Percentiles rank a stretch among this genome's conserved stretches.
Conservation (phyloP, 2,113 vertebrate species). For the Herpailurus yagouaroundi region DNA sequence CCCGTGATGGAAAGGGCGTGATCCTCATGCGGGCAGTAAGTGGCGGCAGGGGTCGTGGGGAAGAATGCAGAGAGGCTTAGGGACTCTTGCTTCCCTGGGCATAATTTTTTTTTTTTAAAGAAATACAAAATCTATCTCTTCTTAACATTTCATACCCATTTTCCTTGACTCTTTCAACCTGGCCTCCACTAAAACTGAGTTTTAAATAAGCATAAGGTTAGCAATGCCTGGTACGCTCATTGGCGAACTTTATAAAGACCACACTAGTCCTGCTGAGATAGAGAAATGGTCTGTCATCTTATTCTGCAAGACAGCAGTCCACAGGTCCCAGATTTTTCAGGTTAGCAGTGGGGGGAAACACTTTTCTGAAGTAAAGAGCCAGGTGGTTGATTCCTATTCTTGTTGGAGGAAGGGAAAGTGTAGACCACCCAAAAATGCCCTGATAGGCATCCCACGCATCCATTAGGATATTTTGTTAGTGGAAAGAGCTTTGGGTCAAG, state of each 20-base stretch:
- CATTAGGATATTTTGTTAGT: background rate
- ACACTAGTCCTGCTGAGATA: background rate
- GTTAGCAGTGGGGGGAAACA: background rate
- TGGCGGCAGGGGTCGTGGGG: background rate
- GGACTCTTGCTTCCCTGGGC: background rate
- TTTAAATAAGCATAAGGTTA: background rate
- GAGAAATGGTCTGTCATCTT: background rate
- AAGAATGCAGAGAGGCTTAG: constrained; percentile 14
- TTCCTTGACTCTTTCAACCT: background rate
- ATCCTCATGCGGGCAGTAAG: background rate
- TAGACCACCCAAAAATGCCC: background rate
- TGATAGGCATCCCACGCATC: background rate
- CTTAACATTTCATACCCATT: background rate
- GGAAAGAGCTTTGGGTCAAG: background rate
- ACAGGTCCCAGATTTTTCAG: background rate
- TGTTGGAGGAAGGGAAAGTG: background rate
- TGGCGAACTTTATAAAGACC: background rate
- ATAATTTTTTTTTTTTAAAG: background rate
- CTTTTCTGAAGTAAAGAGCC: background rate
- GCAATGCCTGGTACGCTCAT: background rate
- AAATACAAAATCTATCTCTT: background rate
- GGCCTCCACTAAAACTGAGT: background rate
- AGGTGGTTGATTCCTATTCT: background rate
- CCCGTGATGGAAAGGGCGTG: constrained; percentile 52
- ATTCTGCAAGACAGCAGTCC: background rate